phyloP scores from a whole-genome alignment of 2,888 invertebrate species.

The Thera britannica region DNA sequence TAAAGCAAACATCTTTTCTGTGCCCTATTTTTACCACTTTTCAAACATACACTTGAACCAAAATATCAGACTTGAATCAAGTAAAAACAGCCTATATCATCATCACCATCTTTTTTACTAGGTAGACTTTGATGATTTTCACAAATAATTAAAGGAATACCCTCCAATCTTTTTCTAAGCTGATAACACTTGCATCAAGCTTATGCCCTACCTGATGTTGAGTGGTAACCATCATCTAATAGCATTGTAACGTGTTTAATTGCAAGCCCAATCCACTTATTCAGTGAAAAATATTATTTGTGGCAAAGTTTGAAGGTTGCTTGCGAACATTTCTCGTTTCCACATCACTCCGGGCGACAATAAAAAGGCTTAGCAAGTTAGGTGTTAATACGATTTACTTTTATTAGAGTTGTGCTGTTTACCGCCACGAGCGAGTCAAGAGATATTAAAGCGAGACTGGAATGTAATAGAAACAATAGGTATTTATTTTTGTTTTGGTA shows the following conservation, averaged over 20 bases:
- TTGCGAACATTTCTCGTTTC: conserved; percentile 22
- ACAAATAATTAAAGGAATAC: too few species aligned
- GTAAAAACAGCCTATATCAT: too few species aligned
- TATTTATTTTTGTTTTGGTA: conserved; percentile 30
- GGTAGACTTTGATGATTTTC: too few species aligned
- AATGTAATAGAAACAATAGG: conserved; percentile 48
- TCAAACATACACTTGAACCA: background rate
- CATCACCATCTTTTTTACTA: too few species aligned
- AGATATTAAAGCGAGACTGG: conserved; percentile 54
- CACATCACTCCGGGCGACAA: conserved; percentile 40
- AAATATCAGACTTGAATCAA: too few species aligned
- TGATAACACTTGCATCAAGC: too few species aligned
- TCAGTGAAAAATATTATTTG: background rate
- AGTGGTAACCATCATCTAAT: too few species aligned
- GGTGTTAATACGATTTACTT: conserved; percentile 72
- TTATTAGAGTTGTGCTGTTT: conserved; percentile 71
- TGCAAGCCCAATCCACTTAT: background rate
- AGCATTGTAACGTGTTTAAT: too few species aligned
- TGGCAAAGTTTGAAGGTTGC: background rate
- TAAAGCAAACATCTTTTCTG: conserved; percentile 24
- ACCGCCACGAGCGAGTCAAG: conserved; percentile 50
- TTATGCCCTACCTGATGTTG: too few species aligned
- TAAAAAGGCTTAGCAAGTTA: conserved; percentile 66
- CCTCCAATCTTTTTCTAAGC: too few species aligned
- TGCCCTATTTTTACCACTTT: background rate